Base-by-base conservation (phyloP, 1,140 invertebrate genomes). In the Sogatella furcifera region DNA sequence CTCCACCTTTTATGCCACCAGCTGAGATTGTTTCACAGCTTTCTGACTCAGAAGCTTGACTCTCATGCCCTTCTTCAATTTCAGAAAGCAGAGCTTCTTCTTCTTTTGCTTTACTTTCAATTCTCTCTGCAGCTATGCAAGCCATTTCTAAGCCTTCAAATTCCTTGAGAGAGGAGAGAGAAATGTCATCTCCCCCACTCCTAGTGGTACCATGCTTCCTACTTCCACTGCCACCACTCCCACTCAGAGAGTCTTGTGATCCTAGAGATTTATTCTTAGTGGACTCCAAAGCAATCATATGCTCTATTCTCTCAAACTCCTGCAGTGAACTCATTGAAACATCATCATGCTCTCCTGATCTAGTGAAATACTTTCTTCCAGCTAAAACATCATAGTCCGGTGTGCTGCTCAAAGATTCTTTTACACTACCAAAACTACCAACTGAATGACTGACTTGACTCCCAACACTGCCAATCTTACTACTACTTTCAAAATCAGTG, bases 131-230 rank as follows among this genome's bases (percentile, higher is more conserved):
- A 70, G 92, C 87, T 41, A 86, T 80, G 69, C 93, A 91, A 21
- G 92, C 91, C 61, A 82, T 84, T 73, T 98, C 95, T 0, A 97
- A 73, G 0, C 88, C 85, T 80, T 97, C 94, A 73, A 97, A 97
- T 73, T 98, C 95, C 70, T 93, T 92, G 3, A 96, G 74, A 17
- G 93, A 97, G 5, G 88, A 90, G n/a, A 94, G 72, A 1, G 92
- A 95, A 15, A 93, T 78, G 72, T 95, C 89, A 74, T 96, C 93
- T 19, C 89, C 90, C 19, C 89, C 90, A 69, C 90, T 89, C 5
- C 78, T 79, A 66, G 84, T 67, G 81, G 80, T 65, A 81, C 84
- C 67, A 82, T 81, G 34, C 71, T 58, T 77, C 67, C 52, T 79
- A 75, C 69, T 82, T 78, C 55, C 55, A 41, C 65, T 85, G 76